A percentile compares a stretch with the other conserved stretches of the same genome.
Conservation (phyloP, 2,113 vertebrate species). For the Takifugu flavidus region DNA sequence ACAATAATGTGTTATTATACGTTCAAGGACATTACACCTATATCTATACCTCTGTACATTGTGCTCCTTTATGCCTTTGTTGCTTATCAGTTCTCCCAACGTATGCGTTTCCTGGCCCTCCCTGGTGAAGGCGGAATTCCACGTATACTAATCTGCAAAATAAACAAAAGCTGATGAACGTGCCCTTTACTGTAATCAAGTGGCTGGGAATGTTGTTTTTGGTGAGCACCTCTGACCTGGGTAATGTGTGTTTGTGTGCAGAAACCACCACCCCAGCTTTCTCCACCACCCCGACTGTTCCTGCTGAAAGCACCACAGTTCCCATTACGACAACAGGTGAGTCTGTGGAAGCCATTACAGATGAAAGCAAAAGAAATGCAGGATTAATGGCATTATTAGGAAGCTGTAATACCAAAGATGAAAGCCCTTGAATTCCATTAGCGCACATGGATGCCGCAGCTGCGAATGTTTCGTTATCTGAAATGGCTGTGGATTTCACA, state of each 20-base stretch:
- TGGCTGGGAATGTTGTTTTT: constrained; percentile 3
- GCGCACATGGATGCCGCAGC: not conserved
- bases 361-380: not conserved
- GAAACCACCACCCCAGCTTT: constrained; percentile 85
- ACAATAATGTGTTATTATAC: too few relatives aligned
- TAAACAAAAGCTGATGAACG: constrained; percentile 12
- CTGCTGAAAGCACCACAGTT: constrained; percentile 75
- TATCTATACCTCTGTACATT: not conserved
- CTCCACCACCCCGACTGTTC: constrained; percentile 78
- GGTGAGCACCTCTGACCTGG: constrained; percentile 14
- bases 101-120: constrained; percentile 5
- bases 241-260: constrained; percentile 47
- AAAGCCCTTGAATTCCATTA: constrained; percentile 5
- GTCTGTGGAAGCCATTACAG: not conserved
- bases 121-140: constrained; percentile 1
- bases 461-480: constrained; percentile 3
- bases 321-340: constrained; percentile 72
- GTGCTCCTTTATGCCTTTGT: constrained; percentile 14
- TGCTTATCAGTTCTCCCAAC: constrained; percentile 33
- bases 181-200: not conserved
- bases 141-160: constrained; percentile 2
- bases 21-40: too few relatives aligned
- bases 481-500: constrained; percentile 5
- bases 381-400: constrained; percentile 13
- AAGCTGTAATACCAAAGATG: constrained; percentile 7